Conservation (phyloP, 2,797 vertebrate species). For the Urocyon cinereoargenteus region DNA sequence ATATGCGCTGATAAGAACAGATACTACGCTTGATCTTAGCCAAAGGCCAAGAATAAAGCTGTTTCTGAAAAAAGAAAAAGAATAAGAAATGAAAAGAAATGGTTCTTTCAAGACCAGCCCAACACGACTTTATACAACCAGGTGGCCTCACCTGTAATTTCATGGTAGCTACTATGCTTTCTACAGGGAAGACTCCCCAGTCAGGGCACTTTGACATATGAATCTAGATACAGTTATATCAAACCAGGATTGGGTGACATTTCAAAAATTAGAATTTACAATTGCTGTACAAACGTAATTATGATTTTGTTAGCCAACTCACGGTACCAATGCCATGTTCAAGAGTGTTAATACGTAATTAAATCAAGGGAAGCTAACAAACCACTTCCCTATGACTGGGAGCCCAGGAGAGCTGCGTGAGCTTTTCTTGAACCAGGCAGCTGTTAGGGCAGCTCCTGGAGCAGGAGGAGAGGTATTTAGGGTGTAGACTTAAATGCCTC, state of each 20-base stretch:
- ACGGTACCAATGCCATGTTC: not conserved
- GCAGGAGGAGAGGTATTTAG: conserved; percentile 60
- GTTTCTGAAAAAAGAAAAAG: not conserved
- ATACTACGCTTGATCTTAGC: not conserved
- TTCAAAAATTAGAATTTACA: not conserved
- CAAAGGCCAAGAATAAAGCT: not conserved
- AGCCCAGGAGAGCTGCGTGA: not conserved
- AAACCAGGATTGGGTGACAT: not conserved
- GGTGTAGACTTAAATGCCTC: conserved; percentile 70
- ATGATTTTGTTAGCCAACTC: not conserved
- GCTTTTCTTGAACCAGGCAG: conserved; percentile 65
- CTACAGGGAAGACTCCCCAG: not conserved
- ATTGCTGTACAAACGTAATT: not conserved
- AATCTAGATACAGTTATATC: not conserved
- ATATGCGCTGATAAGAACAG: not conserved
- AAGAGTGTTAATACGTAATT: not conserved
- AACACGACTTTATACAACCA: not conserved
- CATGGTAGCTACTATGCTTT: not conserved
- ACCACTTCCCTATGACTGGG: not conserved
- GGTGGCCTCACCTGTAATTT: not conserved
- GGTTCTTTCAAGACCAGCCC: not conserved
- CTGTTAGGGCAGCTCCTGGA: conserved; percentile 62
- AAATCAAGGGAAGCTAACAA: not conserved
- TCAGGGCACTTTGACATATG: not conserved
- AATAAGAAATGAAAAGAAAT: not conserved